Evolutionary conservation across 2,113 vertebrate species (phyloP), one percentile per base, ranked within the genome.

Genomic region (Plectropomus leopardus): DNA sequence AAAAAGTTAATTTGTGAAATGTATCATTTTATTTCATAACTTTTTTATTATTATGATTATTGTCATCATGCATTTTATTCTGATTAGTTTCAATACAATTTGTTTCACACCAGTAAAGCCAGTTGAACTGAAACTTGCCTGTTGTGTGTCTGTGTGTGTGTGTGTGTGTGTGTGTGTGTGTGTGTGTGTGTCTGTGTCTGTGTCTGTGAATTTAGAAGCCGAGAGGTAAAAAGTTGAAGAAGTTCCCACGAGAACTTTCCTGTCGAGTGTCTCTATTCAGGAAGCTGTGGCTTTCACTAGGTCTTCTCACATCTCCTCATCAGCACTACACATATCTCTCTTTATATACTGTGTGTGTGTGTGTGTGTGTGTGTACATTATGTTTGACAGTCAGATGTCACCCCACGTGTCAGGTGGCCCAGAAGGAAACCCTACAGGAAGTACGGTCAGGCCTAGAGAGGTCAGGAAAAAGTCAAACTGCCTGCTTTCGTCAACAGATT

Each of bases 221-320:
- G 15, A 90, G 82, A 94, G 92, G 93, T 93, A 92, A 93, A 94
- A 89, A 94, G 92, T 94, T 93, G 74, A 94, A 76, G 45, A 83
- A 16, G 94, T 96, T 97, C 96, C 94, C 96, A 97, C 60, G 96
- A 96, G 96, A 97, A 97, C 82, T 59, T 92, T 92, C 92, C 69
- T 76, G 61, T 82, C 70, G 81, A 92, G 91, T 88, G 93, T 92
- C 55, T 94, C 76, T 64, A 68, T 90, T 90, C 94, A 96, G 96
- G 96, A 97, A 97, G 94, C 94, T 96, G 95, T 93, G 94, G 96
- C 90, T 94, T 95, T 73, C 71, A 73, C 83, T 80, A 78, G 74
- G 67, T 92, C 83, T 87, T 77, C 72, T 86, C 74, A 81, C 78
- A 83, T 86, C 88, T 85, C 84, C 65, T 61, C 76, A 90, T 87